Percentiles rank a stretch among this genome's conserved stretches.
Evolutionary conservation across 2,888 invertebrate genomes (phyloP).

Genomic region (Drosophila multiciliata): DNA sequence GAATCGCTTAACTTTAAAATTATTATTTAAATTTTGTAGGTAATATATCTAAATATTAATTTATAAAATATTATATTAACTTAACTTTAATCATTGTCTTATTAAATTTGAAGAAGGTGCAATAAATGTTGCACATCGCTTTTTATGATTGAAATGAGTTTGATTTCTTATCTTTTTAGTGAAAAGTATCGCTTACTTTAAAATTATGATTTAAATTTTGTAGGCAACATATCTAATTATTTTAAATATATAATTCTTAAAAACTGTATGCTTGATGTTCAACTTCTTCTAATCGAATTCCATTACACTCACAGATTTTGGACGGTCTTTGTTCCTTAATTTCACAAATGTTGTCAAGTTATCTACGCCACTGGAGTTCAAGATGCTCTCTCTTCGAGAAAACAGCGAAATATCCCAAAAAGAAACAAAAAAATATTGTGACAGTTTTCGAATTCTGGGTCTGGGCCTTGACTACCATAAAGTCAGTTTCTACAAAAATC

Average conservation of each 20-base stretch:
- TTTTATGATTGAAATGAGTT: neutral
- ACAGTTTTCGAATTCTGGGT: conserved; percentile 55
- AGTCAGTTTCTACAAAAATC: conserved; percentile 66
- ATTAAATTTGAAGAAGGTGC: too few species aligned
- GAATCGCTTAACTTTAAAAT: neutral
- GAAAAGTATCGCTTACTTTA: neutral
- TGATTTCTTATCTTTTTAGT: neutral
- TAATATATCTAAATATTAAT: neutral
- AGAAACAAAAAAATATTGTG: conserved; percentile 51
- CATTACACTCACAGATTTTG: neutral
- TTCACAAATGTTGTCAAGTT: conserved; percentile 79
- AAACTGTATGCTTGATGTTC: neutral
- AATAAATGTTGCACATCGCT: neutral
- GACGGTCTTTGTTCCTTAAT: conserved; percentile 62
- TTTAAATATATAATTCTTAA: neutral
- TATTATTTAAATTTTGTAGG: neutral
- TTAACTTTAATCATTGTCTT: neutral
- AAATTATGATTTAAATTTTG: neutral
- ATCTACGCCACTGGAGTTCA: conserved; percentile 80
- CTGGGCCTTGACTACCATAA: conserved; percentile 72
- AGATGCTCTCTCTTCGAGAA: conserved; percentile 49
- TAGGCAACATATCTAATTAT: neutral
- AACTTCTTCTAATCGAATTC: neutral
- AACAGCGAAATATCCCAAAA: conserved; percentile 34
- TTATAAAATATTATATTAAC: too few species aligned